phyloP scores from a whole-genome alignment of 2,113 vertebrate species.

The Heptranchias perlo region DNA sequence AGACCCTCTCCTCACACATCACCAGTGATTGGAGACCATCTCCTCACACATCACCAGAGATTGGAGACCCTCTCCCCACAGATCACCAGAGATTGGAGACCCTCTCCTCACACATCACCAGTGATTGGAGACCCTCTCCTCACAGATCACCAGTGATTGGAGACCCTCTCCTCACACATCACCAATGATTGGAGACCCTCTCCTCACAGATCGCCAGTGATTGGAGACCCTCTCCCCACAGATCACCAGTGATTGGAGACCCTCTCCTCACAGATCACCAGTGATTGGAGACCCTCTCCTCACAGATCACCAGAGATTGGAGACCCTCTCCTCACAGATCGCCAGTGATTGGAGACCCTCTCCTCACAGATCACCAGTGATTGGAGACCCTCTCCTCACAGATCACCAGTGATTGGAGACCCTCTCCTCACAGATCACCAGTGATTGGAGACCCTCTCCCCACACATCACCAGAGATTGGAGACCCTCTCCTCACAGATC shows the following conservation, averaged over 20 bases:
- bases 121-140: background rate
- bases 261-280: no score
- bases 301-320: background rate
- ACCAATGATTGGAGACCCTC: background rate
- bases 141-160: no score
- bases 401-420: no score
- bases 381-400: background rate
- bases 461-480: no score
- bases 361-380: background rate
- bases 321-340: background rate
- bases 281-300: no score
- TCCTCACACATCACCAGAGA: background rate
- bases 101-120: background rate
- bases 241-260: background rate
- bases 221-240: no score
- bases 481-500: background rate
- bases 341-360: no score
- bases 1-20: background rate
- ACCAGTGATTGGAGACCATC: no score
- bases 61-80: background rate
- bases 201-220: no score
- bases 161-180: background rate
- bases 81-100: no score
- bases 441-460: background rate
- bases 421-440: background rate